Base-by-base conservation (phyloP, 2,888 invertebrate species). In the Euphydryas editha region DNA sequence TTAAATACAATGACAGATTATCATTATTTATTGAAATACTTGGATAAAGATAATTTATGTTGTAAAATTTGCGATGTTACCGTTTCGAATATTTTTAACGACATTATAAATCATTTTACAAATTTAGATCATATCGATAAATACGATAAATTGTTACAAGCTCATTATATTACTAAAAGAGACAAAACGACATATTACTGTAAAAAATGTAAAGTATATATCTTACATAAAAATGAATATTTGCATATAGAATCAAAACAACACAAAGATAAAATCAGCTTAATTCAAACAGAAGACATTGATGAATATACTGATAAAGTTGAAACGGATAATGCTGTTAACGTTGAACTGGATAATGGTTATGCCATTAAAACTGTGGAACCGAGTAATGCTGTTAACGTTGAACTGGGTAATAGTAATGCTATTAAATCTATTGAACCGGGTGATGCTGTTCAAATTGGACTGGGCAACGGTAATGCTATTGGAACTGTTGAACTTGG, bases 261-360 rank as follows among this genome's bases (percentile, higher is more conserved):
- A 2, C 72, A 71, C 42, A 36, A 42, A 57, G 3, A 10, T 3
- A 61, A 62, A 24, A 3, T 30, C 8, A 8, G 30, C 8, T 30
- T 30, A 7, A 30, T 5, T 30, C 6, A 30, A 30, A 30, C 2
- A 2, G 30, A 3, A 7, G 30, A 30, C 5, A 30, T 30, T 30
- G 30, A 30, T 30, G 4, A 30, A 30, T 8, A 11, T 49, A 30
- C 30, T 2, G 4, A 0, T 30, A 8, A 8, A 30, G 30, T 5
- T 30, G 30, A 8, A 5, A 7, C 30, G 30, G 4, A 3, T 30
- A 30, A 1, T 30, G 30, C 30, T 30, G 8, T 8, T 30, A 3
- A 30, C 8, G 8, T 7, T 30, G 30, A 7, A 30, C 30, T 1
- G 8, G 30, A 7, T 30, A 30, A 30, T 30, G 30, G 2, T 2